phyloP scores from a whole-genome alignment of 2,888 invertebrate species.

The Ramazzottius varieornatus region DNA sequence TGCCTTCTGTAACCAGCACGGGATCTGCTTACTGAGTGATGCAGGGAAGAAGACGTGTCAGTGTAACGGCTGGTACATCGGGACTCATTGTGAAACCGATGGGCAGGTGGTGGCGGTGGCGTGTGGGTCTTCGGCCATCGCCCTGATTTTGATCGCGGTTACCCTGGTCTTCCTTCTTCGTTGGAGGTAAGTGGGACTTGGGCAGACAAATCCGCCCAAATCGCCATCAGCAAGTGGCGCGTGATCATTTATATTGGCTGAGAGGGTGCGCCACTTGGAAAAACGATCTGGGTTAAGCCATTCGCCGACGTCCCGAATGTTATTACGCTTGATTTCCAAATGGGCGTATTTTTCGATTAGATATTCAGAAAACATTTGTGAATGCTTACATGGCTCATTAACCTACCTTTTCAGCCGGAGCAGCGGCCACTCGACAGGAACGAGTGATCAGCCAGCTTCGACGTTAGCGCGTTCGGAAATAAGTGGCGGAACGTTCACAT shows the following conservation, averaged over 20 bases:
- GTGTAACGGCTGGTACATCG: conserved; percentile 1
- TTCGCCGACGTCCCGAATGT: no score
- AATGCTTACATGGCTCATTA: no score
- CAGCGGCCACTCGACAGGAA: background rate
- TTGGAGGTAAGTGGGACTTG: background rate
- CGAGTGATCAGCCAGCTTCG: background rate
- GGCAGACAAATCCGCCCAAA: no score
- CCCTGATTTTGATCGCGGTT: background rate
- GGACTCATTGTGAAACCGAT: background rate
- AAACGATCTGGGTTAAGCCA: no score
- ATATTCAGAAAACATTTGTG: no score
- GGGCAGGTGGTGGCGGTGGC: conserved; percentile 2
- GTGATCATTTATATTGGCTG: no score
- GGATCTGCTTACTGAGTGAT: background rate
- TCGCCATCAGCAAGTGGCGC: no score
- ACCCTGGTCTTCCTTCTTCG: background rate
- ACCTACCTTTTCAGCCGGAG: background rate
- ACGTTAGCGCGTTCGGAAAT: background rate
- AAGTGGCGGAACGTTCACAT: background rate
- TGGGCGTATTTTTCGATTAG: no score
- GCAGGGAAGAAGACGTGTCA: background rate
- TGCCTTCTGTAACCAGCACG: background rate
- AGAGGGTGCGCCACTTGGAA: no score
- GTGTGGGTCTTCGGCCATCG: background rate
- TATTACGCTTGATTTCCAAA: no score